These are phyloP conservation scores for Leptopterna dolabrata DNA, from an alignment of 2,888 invertebrate species.

Conservation along the genomic window DNA sequence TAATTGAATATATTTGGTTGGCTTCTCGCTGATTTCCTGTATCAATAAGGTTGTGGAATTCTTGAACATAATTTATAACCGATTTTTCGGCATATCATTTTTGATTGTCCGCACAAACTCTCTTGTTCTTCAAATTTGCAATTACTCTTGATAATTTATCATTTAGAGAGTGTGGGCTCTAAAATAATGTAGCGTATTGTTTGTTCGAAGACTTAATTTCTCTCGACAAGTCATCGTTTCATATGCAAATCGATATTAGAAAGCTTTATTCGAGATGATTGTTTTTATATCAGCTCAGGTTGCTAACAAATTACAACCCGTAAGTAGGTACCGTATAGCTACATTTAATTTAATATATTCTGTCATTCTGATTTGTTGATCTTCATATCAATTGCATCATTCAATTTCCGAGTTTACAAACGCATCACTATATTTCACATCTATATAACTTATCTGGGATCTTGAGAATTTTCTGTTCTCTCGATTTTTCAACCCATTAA, in stretches of 20 bases:
- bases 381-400: too few relatives aligned
- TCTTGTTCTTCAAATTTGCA: background rate
- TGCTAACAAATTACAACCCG: too few relatives aligned
- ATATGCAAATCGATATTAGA: background rate
- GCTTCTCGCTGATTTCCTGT: background rate
- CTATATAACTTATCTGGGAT: too few relatives aligned
- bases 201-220: slow-evolving; percentile 15
- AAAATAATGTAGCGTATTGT: slow-evolving; percentile 31
- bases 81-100: background rate
- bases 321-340: too few relatives aligned
- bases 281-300: background rate
- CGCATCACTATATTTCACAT: too few relatives aligned
- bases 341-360: too few relatives aligned
- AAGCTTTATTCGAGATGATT: background rate
- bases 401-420: too few relatives aligned
- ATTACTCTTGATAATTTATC: background rate
- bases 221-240: background rate
- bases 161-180: slow-evolving; percentile 19
- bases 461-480: too few relatives aligned
- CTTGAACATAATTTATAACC: background rate
- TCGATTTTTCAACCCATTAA: too few relatives aligned
- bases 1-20: background rate
- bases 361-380: too few relatives aligned
- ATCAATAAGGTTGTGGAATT: background rate
- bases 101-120: background rate